Base-by-base conservation (phyloP, 2,888 invertebrate species). In the Luperina nickerlii region DNA sequence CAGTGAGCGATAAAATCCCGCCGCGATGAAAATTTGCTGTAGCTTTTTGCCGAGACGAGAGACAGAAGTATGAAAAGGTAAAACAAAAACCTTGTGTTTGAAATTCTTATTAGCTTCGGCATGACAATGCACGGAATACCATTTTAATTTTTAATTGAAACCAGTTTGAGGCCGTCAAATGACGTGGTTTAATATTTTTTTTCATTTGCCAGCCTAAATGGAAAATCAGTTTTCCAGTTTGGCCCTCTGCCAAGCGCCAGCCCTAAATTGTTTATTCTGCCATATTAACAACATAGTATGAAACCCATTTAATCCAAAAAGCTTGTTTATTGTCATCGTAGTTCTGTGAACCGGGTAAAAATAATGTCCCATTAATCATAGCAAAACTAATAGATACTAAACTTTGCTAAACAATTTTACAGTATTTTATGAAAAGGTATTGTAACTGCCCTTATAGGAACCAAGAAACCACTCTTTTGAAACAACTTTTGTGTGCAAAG, bases 171-270 rank as follows among this genome's bases (percentile, higher is more conserved):
- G 63, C 48, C 70, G 42, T 67, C 7, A 71, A 85, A 83, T 71
- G 18, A 51, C 57, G 54, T 24, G 67, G 54, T 42, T n/a, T 67
- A 5, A 42, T 63, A 1, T 79, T 70, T 82, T 78, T 42, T 85
- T 85, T 15, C 27, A 57, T 74, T 85, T 62, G 45, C 57, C 66
- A 74, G 71, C 51, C 32, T 74, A 85, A 71, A 71, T 74, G 82
- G 32, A 73, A 78, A 81, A 51, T 32, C 8, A 0, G 74, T 57
- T 85, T 65, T 71, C 32, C 74, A 57, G 66, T 57, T 83, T 81
- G 86, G 70, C 74, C 3, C 18, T 15, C 38, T n/a, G 82, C 82
- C 82, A 85, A 74, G 0, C 15, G 82, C 74, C 82, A 85, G 63
- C 0, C 32, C 8, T 42, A 38, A 57, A 85, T 71, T 38, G 18